phyloP scores from a whole-genome alignment of 2,797 vertebrate species.

The Zenarchopterus dispar region DNA sequence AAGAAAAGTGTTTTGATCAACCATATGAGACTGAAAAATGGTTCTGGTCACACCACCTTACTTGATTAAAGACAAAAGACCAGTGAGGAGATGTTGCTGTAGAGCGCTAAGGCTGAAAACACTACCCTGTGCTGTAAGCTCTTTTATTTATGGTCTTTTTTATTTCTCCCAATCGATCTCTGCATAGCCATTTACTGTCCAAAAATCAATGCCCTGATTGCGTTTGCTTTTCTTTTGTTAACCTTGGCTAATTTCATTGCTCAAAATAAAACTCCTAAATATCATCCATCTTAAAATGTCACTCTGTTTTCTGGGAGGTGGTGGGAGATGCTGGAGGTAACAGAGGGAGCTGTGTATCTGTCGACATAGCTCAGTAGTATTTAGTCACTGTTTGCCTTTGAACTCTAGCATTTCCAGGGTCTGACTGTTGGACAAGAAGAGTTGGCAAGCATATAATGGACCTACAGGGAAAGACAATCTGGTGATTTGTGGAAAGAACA shows the following conservation, averaged over 20 bases:
- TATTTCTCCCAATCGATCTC: constrained; percentile 66
- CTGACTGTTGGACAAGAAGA: constrained; percentile 16
- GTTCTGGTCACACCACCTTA: not conserved
- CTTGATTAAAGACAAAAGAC: constrained; percentile 17
- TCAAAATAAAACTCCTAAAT: constrained; percentile 63
- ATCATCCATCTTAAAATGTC: constrained; percentile 68
- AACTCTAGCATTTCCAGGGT: constrained; percentile 68
- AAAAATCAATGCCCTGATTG: constrained; percentile 76
- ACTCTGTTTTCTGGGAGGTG: constrained; percentile 27
- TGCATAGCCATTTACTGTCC: constrained; percentile 48
- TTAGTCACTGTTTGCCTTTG: constrained; percentile 47
- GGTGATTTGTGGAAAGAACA: constrained; percentile 58
- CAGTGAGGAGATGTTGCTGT: constrained; percentile 12
- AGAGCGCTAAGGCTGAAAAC: constrained; percentile 17
- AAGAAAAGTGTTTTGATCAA: not conserved
- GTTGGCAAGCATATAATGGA: constrained; percentile 24
- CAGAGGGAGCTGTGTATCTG: constrained; percentile 41
- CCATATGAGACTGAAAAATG: not conserved
- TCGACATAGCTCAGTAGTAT: constrained; percentile 60
- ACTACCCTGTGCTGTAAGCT: constrained; percentile 29
- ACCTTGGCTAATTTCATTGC: constrained; percentile 69
- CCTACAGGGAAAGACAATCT: constrained; percentile 14
- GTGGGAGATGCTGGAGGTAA: constrained; percentile 9
- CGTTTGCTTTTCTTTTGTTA: constrained; percentile 69
- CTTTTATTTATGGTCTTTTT: constrained; percentile 57